Conservation (phyloP, 2,888 invertebrate species). For the Sminthurinus aureus region DNA sequence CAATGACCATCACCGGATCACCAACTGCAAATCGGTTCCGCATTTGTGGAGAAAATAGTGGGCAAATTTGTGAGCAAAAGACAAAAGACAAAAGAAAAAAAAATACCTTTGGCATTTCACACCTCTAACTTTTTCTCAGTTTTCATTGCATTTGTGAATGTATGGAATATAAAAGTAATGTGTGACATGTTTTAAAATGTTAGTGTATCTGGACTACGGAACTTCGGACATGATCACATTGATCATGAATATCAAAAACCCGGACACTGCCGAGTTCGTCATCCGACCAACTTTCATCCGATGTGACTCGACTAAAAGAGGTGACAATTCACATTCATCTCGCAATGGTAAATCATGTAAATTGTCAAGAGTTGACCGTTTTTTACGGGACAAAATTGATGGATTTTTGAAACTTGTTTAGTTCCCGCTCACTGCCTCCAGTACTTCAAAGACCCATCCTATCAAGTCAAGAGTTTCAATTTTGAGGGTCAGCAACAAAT, state of each 20-base stretch:
- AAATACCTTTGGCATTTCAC: no score
- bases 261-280: no score
- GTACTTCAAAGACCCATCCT: not conserved
- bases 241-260: not conserved
- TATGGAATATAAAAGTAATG: not conserved
- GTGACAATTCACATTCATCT: not conserved
- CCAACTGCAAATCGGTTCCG: not conserved
- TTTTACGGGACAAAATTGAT: no score
- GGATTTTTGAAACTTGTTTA: not conserved
- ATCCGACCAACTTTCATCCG: slow-evolving; percentile 8
- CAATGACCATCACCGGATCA: not conserved
- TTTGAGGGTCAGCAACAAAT: not conserved
- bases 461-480: slow-evolving; percentile 5
- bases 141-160: not conserved
- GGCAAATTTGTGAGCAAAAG: not conserved
- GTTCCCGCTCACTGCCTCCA: slow-evolving; percentile 14
- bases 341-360: no score
- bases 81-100: no score
- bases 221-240: slow-evolving; percentile 5
- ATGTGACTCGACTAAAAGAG: slow-evolving; percentile 7
- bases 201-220: slow-evolving; percentile 14
- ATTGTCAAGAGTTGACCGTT: no score
- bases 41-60: not conserved
- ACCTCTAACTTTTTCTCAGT: not conserved
- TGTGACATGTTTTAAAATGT: no score